These are phyloP conservation scores for Epinephelus moara DNA, from an alignment of 2,113 vertebrate species.

Conservation along the genomic window DNA sequence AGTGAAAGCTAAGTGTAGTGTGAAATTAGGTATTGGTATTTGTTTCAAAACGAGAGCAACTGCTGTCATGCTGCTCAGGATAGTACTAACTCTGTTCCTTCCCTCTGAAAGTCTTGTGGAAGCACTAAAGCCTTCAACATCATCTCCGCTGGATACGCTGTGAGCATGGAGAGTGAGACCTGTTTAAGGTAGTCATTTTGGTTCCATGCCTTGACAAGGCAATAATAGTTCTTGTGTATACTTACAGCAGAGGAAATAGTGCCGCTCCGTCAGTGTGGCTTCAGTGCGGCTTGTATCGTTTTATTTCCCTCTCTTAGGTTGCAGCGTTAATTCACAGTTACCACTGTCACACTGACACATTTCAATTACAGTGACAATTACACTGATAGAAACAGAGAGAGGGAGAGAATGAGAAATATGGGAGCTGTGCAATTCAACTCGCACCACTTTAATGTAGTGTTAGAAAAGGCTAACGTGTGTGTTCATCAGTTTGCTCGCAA, in stretches of 20 bases:
- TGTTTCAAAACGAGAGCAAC: constrained; percentile 5
- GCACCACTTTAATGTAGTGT: neutral
- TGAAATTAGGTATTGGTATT: constrained; percentile 42
- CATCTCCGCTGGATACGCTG: constrained; percentile 28
- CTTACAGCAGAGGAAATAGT: constrained; percentile 7
- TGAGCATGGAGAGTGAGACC: constrained; percentile 30
- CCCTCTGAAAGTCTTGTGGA: constrained; percentile 6
- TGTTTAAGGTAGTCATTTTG: constrained; percentile 51
- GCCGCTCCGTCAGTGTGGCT: neutral
- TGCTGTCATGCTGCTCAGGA: constrained; percentile 17
- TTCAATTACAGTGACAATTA: constrained; percentile 53
- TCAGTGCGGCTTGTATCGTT: constrained; percentile 3
- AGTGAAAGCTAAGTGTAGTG: constrained; percentile 49
- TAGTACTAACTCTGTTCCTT: neutral
- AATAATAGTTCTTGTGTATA: constrained; percentile 52
- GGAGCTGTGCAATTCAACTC: neutral
- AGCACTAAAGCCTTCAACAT: constrained; percentile 20
- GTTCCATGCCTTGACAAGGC: constrained; percentile 49
- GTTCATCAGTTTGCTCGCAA: constrained; percentile 41
- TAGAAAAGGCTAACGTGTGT: neutral
- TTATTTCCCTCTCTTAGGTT: constrained; percentile 36
- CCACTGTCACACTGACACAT: constrained; percentile 48
- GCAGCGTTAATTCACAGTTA: constrained; percentile 50
- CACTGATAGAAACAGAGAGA: constrained; percentile 27
- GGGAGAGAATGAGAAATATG: constrained; percentile 4